Evolutionary conservation across 2,797 vertebrate genomes (phyloP).

Genomic region (Fundulus diaphanus): DNA sequence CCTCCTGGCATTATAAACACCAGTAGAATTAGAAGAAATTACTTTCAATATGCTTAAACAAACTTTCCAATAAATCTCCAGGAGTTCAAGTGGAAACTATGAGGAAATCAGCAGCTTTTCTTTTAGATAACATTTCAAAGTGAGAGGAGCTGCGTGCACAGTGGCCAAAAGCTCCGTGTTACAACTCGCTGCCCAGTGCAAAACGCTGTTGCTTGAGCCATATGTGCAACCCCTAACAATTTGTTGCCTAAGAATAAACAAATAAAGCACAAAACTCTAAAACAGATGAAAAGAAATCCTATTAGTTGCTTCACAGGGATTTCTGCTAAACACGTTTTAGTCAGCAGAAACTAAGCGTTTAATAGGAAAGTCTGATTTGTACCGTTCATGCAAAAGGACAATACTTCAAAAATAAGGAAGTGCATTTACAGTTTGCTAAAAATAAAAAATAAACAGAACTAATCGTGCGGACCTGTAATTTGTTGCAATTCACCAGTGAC

Average conservation of each 20-base stretch:
- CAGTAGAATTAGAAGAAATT: not conserved
- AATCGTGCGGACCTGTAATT: slow-evolving; percentile 16
- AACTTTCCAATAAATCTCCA: not conserved
- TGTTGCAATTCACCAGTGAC: not conserved
- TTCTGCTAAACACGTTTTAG: not conserved
- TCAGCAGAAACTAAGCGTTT: not conserved
- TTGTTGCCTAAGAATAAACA: not conserved
- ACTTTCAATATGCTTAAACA: not conserved
- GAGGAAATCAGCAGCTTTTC: not conserved
- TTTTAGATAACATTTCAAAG: not conserved
- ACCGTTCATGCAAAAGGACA: not conserved
- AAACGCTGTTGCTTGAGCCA: not conserved
- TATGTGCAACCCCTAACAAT: too few species aligned
- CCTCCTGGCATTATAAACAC: not conserved
- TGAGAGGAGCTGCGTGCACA: not conserved
- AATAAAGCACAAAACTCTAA: not conserved
- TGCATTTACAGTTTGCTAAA: not conserved
- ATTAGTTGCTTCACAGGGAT: not conserved
- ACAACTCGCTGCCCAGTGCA: not conserved
- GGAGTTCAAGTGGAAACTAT: not conserved
- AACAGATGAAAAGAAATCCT: not conserved
- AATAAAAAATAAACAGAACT: not conserved
- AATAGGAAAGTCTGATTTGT: not conserved
- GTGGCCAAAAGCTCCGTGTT: not conserved
- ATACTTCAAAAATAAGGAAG: not conserved